A percentile compares a stretch with the other conserved stretches of the same genome.
Evolutionary conservation across 2,888 invertebrate species (phyloP).

Genomic region (Apoda limacodes): DNA sequence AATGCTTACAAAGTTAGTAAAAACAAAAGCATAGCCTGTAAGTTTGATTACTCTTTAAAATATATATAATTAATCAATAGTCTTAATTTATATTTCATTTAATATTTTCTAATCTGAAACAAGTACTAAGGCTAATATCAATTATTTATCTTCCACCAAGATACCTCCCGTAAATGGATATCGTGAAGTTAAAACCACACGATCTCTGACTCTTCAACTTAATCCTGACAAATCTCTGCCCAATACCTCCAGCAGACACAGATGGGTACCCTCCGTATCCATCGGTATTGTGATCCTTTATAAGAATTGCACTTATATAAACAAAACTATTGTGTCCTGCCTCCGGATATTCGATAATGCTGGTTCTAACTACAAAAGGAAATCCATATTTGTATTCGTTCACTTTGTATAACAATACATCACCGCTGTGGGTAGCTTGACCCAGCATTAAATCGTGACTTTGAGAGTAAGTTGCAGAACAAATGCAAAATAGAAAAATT

Average conservation of each 20-base stretch:
- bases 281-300: conserved; percentile 43
- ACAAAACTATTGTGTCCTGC: conserved; percentile 44
- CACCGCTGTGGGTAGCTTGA: conserved; percentile 43
- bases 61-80: too few relatives aligned
- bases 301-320: conserved; percentile 40
- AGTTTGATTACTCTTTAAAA: conserved; percentile 1
- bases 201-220: conserved; percentile 54
- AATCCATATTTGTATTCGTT: conserved; percentile 52
- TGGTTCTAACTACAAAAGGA: conserved; percentile 42
- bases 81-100: too few relatives aligned
- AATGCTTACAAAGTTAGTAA: too few relatives aligned
- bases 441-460: conserved; percentile 49
- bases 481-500: conserved; percentile 30
- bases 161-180: conserved; percentile 56
- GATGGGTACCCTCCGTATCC: conserved; percentile 49
- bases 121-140: too few relatives aligned
- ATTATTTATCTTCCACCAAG: too few relatives aligned
- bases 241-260: conserved; percentile 49
- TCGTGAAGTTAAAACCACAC: conserved; percentile 50
- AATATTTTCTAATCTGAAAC: too few relatives aligned
- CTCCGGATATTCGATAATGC: conserved; percentile 43
- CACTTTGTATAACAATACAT: conserved; percentile 39
- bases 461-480: conserved; percentile 33
- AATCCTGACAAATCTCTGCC: conserved; percentile 49
- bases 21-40: too few relatives aligned